Evolutionary conservation across 2,888 invertebrate genomes (phyloP).

Genomic region (Thecophora atra): DNA sequence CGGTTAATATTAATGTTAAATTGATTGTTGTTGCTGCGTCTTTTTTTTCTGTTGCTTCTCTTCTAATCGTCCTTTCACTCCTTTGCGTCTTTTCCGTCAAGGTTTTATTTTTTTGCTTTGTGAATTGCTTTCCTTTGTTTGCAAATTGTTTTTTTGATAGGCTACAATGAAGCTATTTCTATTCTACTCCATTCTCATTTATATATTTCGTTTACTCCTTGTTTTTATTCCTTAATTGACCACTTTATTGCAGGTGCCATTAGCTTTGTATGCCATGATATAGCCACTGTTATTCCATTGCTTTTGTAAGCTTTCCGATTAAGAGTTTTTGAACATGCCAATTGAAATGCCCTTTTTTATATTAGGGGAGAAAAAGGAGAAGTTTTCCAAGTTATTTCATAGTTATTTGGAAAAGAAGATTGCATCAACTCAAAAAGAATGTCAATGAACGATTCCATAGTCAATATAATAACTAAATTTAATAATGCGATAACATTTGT

Average conservation of each 20-base stretch:
- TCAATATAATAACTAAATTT: no score
- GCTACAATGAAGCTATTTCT: slow-evolving; percentile 34
- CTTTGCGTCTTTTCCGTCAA: background rate
- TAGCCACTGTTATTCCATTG: slow-evolving; percentile 32
- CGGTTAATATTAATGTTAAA: no score
- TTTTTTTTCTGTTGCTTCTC: background rate
- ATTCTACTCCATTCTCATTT: no score
- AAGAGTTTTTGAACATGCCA: slow-evolving; percentile 2
- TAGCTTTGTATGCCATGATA: background rate
- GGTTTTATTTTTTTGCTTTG: slow-evolving; percentile 44
- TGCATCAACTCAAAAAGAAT: no score
- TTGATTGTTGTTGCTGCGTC: no score
- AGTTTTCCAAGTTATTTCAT: no score
- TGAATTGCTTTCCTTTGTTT: slow-evolving; percentile 49
- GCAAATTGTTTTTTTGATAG: slow-evolving; percentile 44
- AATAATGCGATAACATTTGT: no score
- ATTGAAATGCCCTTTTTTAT: background rate
- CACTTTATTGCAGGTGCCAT: slow-evolving; percentile 52
- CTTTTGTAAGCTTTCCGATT: slow-evolving; percentile 7
- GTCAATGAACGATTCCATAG: no score
- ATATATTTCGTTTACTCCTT: background rate
- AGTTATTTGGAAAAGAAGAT: no score
- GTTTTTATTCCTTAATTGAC: slow-evolving; percentile 58
- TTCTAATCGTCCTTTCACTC: background rate
- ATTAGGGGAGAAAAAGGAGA: background rate